Percentiles rank a stretch among this genome's conserved stretches.
These are phyloP conservation scores for Stichopus chloronotus DNA, from an alignment of 35 echinoderm and acorn worm genomes.

Conservation along the genomic window DNA sequence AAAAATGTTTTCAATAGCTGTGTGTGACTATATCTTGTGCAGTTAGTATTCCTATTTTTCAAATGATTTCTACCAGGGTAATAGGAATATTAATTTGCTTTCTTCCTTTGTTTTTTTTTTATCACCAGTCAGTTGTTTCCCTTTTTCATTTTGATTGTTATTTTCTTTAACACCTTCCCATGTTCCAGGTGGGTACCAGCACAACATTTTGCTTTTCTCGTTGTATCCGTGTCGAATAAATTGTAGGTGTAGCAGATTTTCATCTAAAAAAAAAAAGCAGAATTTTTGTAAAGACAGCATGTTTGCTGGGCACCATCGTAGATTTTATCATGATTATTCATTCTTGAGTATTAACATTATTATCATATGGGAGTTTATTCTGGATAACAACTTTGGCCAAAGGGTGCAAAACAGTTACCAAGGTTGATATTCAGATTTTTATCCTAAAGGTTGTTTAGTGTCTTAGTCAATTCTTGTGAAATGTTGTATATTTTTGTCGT, in stretches of 20 bases:
- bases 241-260: not conserved
- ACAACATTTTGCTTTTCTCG: not conserved
- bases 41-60: slow-evolving; percentile 35
- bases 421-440: slow-evolving; percentile 50
- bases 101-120: not conserved
- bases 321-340: slow-evolving; percentile 19
- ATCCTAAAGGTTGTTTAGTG: slow-evolving; percentile 30
- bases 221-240: not conserved
- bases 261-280: not conserved
- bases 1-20: slow-evolving; percentile 43
- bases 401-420: slow-evolving; percentile 16
- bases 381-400: slow-evolving; percentile 35
- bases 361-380: slow-evolving; percentile 31
- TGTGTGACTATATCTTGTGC: slow-evolving; percentile 32
- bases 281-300: not conserved
- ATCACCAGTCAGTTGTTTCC: not conserved
- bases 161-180: not conserved
- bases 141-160: not conserved
- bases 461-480: slow-evolving; percentile 47
- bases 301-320: slow-evolving; percentile 4
- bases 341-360: slow-evolving; percentile 10
- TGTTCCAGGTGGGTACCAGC: not conserved
- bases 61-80: slow-evolving; percentile 39
- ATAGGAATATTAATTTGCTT: slow-evolving; percentile 26
- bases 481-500: slow-evolving; percentile 50